Conservation (phyloP, 2,797 vertebrate species). For the Phrynocephalus vlangalii region DNA sequence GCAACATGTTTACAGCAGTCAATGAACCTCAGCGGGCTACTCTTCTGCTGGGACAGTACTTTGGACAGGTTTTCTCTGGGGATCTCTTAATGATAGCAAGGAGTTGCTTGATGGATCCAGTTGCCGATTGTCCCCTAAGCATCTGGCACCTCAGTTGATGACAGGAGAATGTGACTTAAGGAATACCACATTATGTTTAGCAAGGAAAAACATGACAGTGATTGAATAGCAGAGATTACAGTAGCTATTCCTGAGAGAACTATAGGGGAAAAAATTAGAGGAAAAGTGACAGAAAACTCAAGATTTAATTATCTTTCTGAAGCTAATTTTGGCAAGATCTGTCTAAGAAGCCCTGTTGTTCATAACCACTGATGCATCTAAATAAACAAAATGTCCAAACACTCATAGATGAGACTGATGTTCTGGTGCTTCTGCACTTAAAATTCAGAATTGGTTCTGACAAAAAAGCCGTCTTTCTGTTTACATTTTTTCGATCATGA, state of each 20-base stretch:
- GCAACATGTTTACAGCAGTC: neutral
- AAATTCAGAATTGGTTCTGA: neutral
- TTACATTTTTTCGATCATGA: too few relatives aligned
- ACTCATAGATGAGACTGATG: neutral
- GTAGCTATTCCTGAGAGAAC: neutral
- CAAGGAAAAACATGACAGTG: neutral
- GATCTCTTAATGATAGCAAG: slow-evolving; percentile 6
- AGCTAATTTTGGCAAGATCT: neutral
- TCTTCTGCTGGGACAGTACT: neutral
- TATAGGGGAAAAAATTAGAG: neutral
- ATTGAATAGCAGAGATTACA: neutral
- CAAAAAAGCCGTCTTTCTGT: neutral
- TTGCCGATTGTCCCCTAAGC: neutral
- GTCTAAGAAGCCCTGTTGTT: neutral
- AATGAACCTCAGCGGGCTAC: neutral
- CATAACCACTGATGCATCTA: neutral
- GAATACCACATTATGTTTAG: neutral
- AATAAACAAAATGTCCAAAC: neutral
- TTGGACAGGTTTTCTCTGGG: neutral
- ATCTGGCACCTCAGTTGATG: slow-evolving; percentile 1
- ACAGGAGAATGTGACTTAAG: neutral
- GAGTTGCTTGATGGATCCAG: neutral
- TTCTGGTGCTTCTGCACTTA: neutral
- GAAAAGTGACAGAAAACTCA: neutral
- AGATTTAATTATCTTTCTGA: neutral